Percentiles rank a stretch among this genome's conserved stretches.
phyloP scores from a whole-genome alignment of 2,113 vertebrate species.

The Gasterosteus nipponicus region DNA sequence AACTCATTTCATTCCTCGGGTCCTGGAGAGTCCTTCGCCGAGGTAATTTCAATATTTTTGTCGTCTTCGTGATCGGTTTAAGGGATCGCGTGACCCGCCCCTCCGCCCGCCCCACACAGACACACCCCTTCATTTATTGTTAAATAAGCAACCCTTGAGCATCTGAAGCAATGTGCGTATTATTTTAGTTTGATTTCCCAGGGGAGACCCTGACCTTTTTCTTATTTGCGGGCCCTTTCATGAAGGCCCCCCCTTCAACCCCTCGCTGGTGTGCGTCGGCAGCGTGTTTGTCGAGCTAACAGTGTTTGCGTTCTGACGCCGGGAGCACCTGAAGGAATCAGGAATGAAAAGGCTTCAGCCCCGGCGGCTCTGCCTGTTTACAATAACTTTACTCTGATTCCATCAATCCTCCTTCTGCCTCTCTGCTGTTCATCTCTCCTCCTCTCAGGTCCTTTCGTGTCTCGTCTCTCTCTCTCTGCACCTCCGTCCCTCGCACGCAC shows the following conservation, averaged over 20 bases:
- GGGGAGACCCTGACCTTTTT: constrained; percentile 34
- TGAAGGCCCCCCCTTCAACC: constrained; percentile 7
- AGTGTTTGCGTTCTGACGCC: constrained; percentile 51
- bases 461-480: constrained; percentile 9
- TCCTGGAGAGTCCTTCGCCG: constrained; percentile 12
- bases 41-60: not conserved
- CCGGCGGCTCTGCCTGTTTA: constrained; percentile 58
- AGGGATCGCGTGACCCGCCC: constrained; percentile 37
- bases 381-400: constrained; percentile 48
- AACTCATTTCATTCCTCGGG: constrained; percentile 47
- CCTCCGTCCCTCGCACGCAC: constrained; percentile 27
- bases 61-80: constrained; percentile 48
- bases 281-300: constrained; percentile 56
- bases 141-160: constrained; percentile 46
- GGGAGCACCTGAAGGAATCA: constrained; percentile 58
- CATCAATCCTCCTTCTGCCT: constrained; percentile 44
- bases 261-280: constrained; percentile 1
- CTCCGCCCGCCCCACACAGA: too few species aligned
- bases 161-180: constrained; percentile 24
- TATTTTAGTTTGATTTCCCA: constrained; percentile 60
- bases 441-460: constrained; percentile 29
- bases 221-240: constrained; percentile 25
- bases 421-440: constrained; percentile 55
- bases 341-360: constrained; percentile 67
- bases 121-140: not conserved